phyloP scores from a whole-genome alignment of 2,113 vertebrate genomes.

The Xiphorhynchus elegans region DNA sequence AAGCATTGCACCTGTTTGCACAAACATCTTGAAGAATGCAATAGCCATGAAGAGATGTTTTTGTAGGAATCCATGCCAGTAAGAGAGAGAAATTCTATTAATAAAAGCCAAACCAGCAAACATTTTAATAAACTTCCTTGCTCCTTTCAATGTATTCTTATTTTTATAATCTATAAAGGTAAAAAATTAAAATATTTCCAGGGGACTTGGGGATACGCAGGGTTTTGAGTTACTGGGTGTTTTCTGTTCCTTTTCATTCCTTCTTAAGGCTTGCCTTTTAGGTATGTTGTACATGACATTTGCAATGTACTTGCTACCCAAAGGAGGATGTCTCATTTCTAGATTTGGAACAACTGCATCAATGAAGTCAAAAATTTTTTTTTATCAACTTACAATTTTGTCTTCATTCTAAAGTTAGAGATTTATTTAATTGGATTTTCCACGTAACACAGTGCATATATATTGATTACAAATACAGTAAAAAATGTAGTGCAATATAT shows the following conservation, averaged over 20 bases:
- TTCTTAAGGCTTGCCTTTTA: background rate
- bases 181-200: background rate
- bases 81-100: background rate
- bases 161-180: background rate
- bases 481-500: background rate
- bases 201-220: background rate
- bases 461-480: background rate
- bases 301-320: background rate
- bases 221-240: background rate
- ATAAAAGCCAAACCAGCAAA: accelerated
- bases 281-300: background rate
- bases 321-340: background rate
- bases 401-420: background rate
- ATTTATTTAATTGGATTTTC: background rate
- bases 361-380: background rate
- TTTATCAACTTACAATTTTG: background rate
- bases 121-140: background rate
- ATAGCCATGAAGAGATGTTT: background rate
- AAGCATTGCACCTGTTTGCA: background rate
- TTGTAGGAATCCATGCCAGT: background rate
- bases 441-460: background rate
- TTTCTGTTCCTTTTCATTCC: background rate
- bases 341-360: background rate
- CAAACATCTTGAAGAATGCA: background rate
- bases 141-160: background rate